Evolutionary conservation across 1,140 invertebrate species (phyloP), one percentile per base, ranked within the genome.

Genomic region (Panagrolaimus sp.): DNA sequence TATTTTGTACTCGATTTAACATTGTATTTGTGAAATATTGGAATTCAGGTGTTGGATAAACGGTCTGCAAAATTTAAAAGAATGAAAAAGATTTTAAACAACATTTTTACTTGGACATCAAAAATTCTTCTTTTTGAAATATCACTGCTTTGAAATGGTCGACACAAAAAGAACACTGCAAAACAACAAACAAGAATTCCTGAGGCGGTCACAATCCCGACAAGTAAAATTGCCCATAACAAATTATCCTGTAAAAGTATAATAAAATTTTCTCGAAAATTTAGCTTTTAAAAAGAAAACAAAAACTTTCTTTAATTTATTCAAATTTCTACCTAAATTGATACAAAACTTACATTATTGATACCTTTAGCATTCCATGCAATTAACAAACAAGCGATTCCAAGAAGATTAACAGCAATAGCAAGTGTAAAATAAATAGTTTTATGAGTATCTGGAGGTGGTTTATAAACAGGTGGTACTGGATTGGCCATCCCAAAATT

Each of bases 41-140:
- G 44, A 67, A 67, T 31, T 67, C 66, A 13, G 66, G 66, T 23
- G 66, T 67, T 14, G 66, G 66, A 63, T 67, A 67, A 25, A 67
- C 48, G 4, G 47, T 67, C 48, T 67, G 66, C 14, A 66, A 66
- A 7, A 65, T n/a, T 8, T 42, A 20, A 20, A 20, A 11, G 63
- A 57, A 8, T 57, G n/a, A n/a, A 20, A 23, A 51, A 11, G 11
- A 67, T 13, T 14, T 1, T 66, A n/a, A 4, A 46, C 1, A 44
- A 9, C 8, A 20, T 57, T 16, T 27, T 57, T 57, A 57, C 51
- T 16, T 57, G 51, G 9, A 57, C 51, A 27, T 57, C 51, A 27
- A 57, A 57, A 57, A 57, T 27, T 27, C 51, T 20, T 57, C 51
- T 57, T 57, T 57, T 57, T 11, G 51, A 25, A 27, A 16, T 27